Conservation (phyloP, 2,888 invertebrate genomes). For the Pinctada fucata region DNA sequence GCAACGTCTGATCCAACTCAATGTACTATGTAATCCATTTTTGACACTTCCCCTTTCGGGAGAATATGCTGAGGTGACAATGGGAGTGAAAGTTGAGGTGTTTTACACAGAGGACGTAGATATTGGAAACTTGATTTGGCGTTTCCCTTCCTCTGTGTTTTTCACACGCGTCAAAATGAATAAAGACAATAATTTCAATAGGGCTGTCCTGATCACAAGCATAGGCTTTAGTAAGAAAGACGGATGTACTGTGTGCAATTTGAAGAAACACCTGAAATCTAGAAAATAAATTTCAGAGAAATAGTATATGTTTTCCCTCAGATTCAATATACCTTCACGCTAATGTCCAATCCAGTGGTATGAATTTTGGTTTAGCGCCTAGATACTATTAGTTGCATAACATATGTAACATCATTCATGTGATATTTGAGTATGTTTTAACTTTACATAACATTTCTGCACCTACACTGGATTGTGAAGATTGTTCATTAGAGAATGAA, state of each 20-base stretch:
- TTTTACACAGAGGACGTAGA: constrained; percentile 44
- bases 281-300: too few relatives aligned
- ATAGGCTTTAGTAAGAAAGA: background rate
- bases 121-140: constrained; percentile 9
- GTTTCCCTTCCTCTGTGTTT: constrained; percentile 9
- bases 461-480: too few relatives aligned
- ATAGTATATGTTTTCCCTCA: too few relatives aligned
- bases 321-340: too few relatives aligned
- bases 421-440: too few relatives aligned
- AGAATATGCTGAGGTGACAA: constrained; percentile 8
- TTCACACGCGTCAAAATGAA: background rate
- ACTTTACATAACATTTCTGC: too few relatives aligned
- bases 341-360: too few relatives aligned
- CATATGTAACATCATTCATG: too few relatives aligned
- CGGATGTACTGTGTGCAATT: background rate
- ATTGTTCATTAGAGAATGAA: too few relatives aligned
- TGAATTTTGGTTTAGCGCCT: too few relatives aligned
- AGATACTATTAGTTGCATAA: too few relatives aligned
- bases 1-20: constrained; percentile 27
- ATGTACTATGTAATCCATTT: constrained; percentile 39
- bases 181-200: background rate
- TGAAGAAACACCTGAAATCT: background rate
- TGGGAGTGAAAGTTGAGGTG: constrained; percentile 34
- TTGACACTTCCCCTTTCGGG: constrained; percentile 1
- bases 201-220: background rate